Base-by-base conservation (phyloP, 1,140 invertebrate genomes). In the Drosophila equinoxialis region DNA sequence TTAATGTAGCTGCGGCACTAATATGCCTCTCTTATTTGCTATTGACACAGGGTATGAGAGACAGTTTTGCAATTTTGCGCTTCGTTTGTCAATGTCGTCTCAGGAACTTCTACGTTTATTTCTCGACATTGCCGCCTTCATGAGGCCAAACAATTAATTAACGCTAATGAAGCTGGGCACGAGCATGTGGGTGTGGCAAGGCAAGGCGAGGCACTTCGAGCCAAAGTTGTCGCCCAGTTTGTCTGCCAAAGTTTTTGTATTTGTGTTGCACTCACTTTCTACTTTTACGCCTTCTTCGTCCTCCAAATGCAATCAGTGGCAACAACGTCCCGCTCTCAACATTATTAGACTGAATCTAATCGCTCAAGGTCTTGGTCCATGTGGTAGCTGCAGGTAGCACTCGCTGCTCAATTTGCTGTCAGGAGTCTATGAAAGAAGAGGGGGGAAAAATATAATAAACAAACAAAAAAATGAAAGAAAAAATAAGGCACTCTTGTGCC, bases 81-180 rank as follows among this genome's bases (percentile, higher is more conserved):
- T 89, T 74, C 77, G 83, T 89, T 87, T 87, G 84, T 84, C 84
- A 87, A 84, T 84, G 80, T 78, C 77, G 77, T 74, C 57, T 64
- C 57, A 20, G 64, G 41, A 77, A 89, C 63, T 77, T 87, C 70
- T 57, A 70, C 37, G 17, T 23, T 37, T 14, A 17, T 41, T 35
- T 26, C 13, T 39, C 41, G 65, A 69, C 39, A 74, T 71, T 42
- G 42, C 61, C 59, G 65, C 67, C 83, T 83, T 80, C 80, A 83
- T 69, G 67, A 71, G 84, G 74, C 77, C 74, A 78, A 78, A 65
- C 79, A 84, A 89, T 89, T 87, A 89, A 89, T 89, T 89, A 89
- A 75, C 80, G 78, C 81, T 89, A 89, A 89, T 89, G 84, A 89
- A 89, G 77, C 71, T 74, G 80, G 62, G 55, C 8, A 14, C 20